A percentile compares a stretch with the other conserved stretches of the same genome.
phyloP scores from a whole-genome alignment of 2,113 vertebrate genomes.

The Illadopsis cleaveri region DNA sequence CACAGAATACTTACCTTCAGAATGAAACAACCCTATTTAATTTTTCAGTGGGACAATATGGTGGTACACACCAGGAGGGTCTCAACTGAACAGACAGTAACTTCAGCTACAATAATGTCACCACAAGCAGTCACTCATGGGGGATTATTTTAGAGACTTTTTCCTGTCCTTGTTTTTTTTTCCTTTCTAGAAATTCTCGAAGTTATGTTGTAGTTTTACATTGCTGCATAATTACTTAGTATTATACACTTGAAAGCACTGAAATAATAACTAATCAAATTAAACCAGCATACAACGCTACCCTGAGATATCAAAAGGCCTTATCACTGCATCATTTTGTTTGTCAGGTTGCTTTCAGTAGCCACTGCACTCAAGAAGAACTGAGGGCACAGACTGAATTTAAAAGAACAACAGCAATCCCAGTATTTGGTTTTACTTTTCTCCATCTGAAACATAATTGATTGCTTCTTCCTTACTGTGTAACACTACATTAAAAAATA shows the following conservation, averaged over 20 bases:
- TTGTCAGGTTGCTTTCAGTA: not conserved
- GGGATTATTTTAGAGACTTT: not conserved
- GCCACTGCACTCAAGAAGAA: not conserved
- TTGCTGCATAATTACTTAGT: not conserved
- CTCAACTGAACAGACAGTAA: not conserved
- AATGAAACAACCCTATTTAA: not conserved
- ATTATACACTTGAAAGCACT: not conserved
- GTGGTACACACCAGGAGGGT: not conserved
- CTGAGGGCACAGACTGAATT: not conserved
- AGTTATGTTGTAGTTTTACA: not conserved
- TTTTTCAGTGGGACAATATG: not conserved
- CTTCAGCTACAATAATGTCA: not conserved
- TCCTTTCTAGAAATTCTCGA: not conserved
- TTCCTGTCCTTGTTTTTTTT: not conserved
- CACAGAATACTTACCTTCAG: not conserved
- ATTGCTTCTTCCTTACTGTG: not conserved
- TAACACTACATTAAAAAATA: not conserved
- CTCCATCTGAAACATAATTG: not conserved
- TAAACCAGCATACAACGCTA: not conserved
- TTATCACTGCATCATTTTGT: not conserved
- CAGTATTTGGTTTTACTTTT: not conserved
- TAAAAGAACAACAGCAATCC: not conserved
- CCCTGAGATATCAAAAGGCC: not conserved
- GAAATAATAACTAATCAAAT: not conserved
- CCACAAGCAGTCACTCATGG: not conserved